phyloP scores from a whole-genome alignment of 2,113 vertebrate species.

The Lasiurus borealis region DNA sequence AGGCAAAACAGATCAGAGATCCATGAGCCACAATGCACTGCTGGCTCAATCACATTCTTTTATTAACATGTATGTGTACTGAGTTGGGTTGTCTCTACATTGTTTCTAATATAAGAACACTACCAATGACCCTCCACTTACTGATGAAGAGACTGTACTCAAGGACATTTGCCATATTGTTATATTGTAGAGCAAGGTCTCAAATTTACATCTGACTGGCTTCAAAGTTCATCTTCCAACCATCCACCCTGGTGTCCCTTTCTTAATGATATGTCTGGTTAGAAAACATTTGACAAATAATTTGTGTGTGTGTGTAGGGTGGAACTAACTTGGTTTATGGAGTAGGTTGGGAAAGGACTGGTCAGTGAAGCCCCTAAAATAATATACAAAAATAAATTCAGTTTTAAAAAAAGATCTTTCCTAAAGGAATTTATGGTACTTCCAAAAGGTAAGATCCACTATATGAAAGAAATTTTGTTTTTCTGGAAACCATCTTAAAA shows the following conservation, averaged over 20 bases:
- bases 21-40: neutral
- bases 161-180: neutral
- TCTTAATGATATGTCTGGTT: neutral
- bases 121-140: neutral
- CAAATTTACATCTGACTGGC: constrained; percentile 13
- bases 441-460: constrained; percentile 27
- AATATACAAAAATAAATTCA: neutral
- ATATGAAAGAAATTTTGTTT: neutral
- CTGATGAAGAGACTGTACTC: neutral
- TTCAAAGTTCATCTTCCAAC: constrained; percentile 25
- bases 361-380: constrained; percentile 5
- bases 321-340: constrained; percentile 1
- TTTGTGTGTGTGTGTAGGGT: neutral
- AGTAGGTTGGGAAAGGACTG: constrained; percentile 27
- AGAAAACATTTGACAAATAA: constrained; percentile 18
- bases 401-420: neutral
- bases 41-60: neutral
- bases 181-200: neutral
- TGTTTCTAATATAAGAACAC: constrained; percentile 17
- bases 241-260: neutral
- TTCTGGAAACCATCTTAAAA: constrained; percentile 42
- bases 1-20: constrained; percentile 12
- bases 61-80: neutral
- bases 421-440: neutral
- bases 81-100: neutral